phyloP scores from a whole-genome alignment of 2,113 vertebrate species.

The Terrapene triunguis region DNA sequence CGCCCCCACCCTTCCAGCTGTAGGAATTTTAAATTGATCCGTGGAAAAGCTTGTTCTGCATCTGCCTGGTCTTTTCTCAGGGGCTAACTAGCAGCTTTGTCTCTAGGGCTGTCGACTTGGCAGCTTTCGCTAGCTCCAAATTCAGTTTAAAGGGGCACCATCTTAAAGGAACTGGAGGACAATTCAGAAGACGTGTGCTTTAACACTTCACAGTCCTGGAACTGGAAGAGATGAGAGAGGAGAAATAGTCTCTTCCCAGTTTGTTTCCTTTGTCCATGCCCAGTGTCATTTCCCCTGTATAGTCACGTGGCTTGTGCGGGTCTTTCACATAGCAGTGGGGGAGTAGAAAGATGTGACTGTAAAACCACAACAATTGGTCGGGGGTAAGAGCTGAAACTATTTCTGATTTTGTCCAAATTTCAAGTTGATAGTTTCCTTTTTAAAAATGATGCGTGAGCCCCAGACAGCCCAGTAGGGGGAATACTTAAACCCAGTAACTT shows the following conservation, averaged over 20 bases:
- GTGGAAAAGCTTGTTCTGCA: not conserved
- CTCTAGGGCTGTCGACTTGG: not conserved
- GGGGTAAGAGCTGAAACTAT: not conserved
- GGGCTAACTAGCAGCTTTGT: not conserved
- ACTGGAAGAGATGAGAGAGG: not conserved
- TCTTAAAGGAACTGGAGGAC: not conserved
- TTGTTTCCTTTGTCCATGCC: not conserved
- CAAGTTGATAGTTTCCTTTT: not conserved
- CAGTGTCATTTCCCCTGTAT: not conserved
- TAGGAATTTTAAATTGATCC: not conserved
- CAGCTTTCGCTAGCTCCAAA: not conserved
- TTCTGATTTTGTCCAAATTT: not conserved
- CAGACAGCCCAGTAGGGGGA: not conserved
- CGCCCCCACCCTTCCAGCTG: not conserved
- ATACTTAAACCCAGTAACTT: not conserved
- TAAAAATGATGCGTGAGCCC: not conserved
- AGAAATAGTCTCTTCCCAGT: conserved; percentile 16
- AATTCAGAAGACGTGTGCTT: not conserved
- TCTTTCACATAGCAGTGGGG: not conserved
- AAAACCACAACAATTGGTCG: not conserved
- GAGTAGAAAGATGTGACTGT: not conserved
- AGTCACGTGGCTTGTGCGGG: not conserved
- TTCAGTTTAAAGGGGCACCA: not conserved
- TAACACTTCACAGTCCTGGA: not conserved
- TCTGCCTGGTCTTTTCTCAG: not conserved